Percentiles rank a stretch among this genome's conserved stretches.
Evolutionary conservation across 2,797 vertebrate species (phyloP).

Genomic region (Mormyrus proboscirostris): DNA sequence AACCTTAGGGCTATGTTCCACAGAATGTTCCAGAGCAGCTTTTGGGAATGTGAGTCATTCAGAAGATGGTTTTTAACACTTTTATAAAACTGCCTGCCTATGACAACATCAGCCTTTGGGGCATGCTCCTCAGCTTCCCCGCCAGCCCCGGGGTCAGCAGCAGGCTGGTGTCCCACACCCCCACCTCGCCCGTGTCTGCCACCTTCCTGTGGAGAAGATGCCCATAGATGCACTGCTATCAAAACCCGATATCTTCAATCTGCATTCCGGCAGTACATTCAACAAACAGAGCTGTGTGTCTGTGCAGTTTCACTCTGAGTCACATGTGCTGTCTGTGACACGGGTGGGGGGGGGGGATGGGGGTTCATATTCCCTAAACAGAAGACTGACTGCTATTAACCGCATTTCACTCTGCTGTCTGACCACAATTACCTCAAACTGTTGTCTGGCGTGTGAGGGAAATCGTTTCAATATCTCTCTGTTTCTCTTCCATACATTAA

Average conservation of each 20-base stretch:
- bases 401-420: conserved; percentile 5
- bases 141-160: background rate
- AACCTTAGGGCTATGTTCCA: background rate
- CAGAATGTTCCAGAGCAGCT: background rate
- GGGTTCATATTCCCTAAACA: background rate
- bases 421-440: background rate
- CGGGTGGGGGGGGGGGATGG: too few relatives aligned
- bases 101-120: background rate
- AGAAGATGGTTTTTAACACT: background rate
- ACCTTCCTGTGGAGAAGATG: background rate
- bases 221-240: background rate
- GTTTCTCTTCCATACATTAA: background rate
- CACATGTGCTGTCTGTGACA: background rate
- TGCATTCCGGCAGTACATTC: background rate
- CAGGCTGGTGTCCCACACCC: background rate
- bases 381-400: background rate
- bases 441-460: background rate
- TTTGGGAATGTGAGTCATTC: background rate
- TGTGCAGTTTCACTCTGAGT: background rate
- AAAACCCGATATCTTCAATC: background rate
- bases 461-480: background rate
- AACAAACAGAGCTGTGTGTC: background rate
- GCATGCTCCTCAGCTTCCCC: background rate
- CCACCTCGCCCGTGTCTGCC: background rate
- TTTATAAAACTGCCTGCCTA: background rate